Evolutionary conservation across 2,797 vertebrate genomes (phyloP).

Genomic region (Apodemus agrarius): DNA sequence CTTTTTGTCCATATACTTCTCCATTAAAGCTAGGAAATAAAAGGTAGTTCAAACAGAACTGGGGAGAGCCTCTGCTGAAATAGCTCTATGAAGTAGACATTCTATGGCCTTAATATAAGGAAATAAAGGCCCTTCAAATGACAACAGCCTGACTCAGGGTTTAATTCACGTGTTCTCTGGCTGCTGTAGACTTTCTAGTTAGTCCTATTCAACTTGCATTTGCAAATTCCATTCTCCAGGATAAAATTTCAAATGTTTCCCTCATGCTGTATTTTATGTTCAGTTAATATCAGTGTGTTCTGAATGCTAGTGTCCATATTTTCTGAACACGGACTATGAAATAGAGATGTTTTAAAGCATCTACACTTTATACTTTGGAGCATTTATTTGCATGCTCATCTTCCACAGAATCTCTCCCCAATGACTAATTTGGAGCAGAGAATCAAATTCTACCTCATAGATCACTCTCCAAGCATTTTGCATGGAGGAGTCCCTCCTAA

Average conservation of each 20-base stretch:
- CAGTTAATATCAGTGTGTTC: not conserved
- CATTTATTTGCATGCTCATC: not conserved
- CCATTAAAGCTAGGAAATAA: conserved; percentile 12
- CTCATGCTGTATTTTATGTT: not conserved
- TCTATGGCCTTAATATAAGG: not conserved
- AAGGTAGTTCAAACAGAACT: not conserved
- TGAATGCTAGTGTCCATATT: not conserved
- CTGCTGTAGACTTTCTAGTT: not conserved
- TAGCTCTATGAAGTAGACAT: not conserved
- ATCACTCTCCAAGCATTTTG: not conserved
- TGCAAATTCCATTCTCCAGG: conserved; percentile 19
- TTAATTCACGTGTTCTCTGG: not conserved
- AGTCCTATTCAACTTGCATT: conserved; percentile 19
- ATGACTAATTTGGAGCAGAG: not conserved
- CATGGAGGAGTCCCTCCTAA: not conserved
- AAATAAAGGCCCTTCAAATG: conserved; percentile 15
- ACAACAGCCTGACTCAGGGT: not conserved
- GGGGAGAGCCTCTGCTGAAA: not conserved
- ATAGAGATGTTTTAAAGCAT: not conserved
- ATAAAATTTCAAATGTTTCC: conserved; percentile 28
- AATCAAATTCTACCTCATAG: not conserved
- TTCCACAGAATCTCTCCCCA: not conserved
- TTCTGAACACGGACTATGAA: conserved; percentile 33
- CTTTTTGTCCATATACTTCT: not conserved
- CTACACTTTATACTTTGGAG: not conserved